A percentile compares a stretch with the other conserved stretches of the same genome.
Conservation (phyloP, 2,797 vertebrate species). For the Scleropages formosus region DNA sequence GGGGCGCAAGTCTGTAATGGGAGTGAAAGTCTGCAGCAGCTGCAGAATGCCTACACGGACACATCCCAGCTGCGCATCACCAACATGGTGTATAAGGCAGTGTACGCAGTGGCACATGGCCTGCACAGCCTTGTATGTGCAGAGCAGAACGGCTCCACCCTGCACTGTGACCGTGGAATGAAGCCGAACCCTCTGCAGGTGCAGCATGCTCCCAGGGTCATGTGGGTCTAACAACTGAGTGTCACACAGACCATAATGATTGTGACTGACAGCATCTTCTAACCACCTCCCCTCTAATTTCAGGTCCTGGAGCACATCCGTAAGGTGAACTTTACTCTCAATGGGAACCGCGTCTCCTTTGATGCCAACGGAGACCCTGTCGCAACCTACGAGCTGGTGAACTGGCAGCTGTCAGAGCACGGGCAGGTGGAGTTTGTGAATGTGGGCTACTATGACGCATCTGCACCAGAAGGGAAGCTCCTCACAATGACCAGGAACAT, state of each 20-base stretch:
- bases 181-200: neutral
- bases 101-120: constrained; percentile 63
- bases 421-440: constrained; percentile 52
- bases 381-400: constrained; percentile 65
- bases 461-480: constrained; percentile 51
- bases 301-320: constrained; percentile 59
- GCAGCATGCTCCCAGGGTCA: neutral
- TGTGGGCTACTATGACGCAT: constrained; percentile 62
- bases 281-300: neutral
- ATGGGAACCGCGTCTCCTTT: constrained; percentile 64
- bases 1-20: constrained; percentile 49
- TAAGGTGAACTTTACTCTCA: constrained; percentile 55
- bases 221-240: neutral
- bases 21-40: constrained; percentile 47
- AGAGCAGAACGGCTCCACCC: constrained; percentile 30
- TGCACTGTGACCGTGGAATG: constrained; percentile 45
- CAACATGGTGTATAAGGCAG: constrained; percentile 68
- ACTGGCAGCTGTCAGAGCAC: constrained; percentile 59
- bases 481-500: constrained; percentile 52
- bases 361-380: constrained; percentile 66
- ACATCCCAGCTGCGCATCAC: constrained; percentile 59
- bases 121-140: constrained; percentile 55
- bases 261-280: neutral
- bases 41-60: constrained; percentile 56
- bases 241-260: neutral